These are phyloP conservation scores for Tringa solitaria DNA, from an alignment of 2,113 vertebrate species.

Conservation along the genomic window DNA sequence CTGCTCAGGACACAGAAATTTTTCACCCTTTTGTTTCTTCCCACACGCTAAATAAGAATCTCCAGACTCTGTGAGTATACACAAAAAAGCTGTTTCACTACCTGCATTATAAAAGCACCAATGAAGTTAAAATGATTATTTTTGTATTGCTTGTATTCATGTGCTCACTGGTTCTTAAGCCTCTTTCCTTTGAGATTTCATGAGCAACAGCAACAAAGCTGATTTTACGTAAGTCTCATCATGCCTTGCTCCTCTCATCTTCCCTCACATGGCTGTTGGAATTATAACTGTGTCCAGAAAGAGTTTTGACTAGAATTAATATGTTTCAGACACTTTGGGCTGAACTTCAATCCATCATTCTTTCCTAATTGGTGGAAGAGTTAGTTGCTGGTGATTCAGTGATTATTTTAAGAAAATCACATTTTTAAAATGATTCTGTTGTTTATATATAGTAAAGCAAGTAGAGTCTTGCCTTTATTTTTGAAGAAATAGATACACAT, in stretches of 20 bases:
- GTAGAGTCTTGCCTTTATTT: background rate
- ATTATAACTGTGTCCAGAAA: background rate
- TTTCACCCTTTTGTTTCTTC: background rate
- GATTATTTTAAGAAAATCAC: background rate
- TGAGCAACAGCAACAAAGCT: background rate
- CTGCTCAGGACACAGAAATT: background rate
- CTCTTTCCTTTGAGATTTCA: background rate
- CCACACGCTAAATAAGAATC: background rate
- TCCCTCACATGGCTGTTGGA: background rate
- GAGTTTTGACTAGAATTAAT: background rate
- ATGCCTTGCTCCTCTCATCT: background rate
- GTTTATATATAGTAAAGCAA: background rate
- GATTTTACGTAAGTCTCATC: background rate
- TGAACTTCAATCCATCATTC: background rate
- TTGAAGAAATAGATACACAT: background rate
- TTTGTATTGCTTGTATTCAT: conserved; percentile 17
- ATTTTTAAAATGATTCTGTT: background rate
- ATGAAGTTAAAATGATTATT: conserved; percentile 22
- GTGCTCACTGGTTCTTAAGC: background rate
- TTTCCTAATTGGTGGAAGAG: background rate
- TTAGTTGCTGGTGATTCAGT: background rate
- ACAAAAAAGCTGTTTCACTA: conserved; percentile 12
- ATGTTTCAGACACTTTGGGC: background rate
- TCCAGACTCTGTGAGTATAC: background rate
- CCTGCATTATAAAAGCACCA: conserved; percentile 35